phyloP scores from a whole-genome alignment of 2,888 invertebrate genomes.

The Sepioteuthis lessoniana region DNA sequence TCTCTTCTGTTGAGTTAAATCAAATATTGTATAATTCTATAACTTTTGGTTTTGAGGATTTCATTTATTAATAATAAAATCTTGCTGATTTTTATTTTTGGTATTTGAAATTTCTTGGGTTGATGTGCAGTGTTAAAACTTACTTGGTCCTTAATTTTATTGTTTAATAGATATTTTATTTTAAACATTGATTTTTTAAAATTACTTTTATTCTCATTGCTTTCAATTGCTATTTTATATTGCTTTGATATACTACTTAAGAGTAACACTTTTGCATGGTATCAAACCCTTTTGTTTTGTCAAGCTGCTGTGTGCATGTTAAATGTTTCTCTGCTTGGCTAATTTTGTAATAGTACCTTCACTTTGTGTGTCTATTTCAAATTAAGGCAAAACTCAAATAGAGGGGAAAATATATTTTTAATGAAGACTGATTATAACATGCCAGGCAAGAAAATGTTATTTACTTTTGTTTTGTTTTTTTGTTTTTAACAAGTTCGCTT shows the following conservation, averaged over 20 bases:
- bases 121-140: too few species aligned
- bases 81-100: too few species aligned
- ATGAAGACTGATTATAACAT: neutral
- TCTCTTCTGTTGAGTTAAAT: too few species aligned
- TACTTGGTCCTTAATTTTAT: too few species aligned
- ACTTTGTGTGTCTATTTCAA: neutral
- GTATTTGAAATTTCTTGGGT: too few species aligned
- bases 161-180: too few species aligned
- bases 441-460: neutral
- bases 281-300: neutral
- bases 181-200: too few species aligned
- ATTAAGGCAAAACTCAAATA: neutral
- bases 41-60: too few species aligned
- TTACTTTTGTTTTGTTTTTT: neutral
- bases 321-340: constrained; percentile 33
- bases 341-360: neutral
- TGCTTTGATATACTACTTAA: neutral
- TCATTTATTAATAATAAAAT: too few species aligned
- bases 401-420: neutral
- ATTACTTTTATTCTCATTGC: neutral
- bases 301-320: neutral
- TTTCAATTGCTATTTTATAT: neutral
- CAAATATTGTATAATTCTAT: too few species aligned
- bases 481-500: neutral
- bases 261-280: neutral